Evolutionary conservation across 1,140 invertebrate genomes (phyloP).

Genomic region (Pogonomyrmex californicus): DNA sequence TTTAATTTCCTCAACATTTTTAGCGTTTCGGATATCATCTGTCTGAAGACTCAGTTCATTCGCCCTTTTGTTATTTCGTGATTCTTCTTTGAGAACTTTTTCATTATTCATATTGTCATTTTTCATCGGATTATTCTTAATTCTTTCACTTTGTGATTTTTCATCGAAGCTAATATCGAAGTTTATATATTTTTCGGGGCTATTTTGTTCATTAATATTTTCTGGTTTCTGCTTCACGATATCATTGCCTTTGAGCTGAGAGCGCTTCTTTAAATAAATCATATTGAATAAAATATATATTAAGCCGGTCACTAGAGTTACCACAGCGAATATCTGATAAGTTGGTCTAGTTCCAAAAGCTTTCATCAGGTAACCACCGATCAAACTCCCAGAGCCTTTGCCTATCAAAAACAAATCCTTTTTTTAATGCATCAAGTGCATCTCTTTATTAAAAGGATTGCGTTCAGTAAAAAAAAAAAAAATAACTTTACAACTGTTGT

Average conservation of each 20-base stretch:
- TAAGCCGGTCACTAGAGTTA: constrained; percentile 89
- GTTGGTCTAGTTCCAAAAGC: constrained; percentile 91
- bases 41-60: constrained; percentile 42
- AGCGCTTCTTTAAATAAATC: constrained; percentile 88
- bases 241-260: constrained; percentile 86
- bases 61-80: constrained; percentile 8
- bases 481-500: too few relatives aligned
- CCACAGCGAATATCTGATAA: constrained; percentile 91
- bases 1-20: constrained; percentile 81
- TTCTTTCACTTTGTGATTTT: constrained; percentile 19
- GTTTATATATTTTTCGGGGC: constrained; percentile 38
- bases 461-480: too few relatives aligned
- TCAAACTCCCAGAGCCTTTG: constrained; percentile 92
- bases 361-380: constrained; percentile 93
- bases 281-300: constrained; percentile 91
- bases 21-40: constrained; percentile 77
- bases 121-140: constrained; percentile 18
- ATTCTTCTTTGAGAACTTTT: constrained; percentile 54
- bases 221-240: constrained; percentile 87
- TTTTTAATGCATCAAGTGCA: background rate
- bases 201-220: constrained; percentile 78
- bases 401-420: constrained; percentile 86
- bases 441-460: background rate
- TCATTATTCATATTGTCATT: constrained; percentile 52
- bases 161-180: constrained; percentile 53